Conservation (phyloP, 2,888 invertebrate genomes). For the Leptinotarsa haldemani region DNA sequence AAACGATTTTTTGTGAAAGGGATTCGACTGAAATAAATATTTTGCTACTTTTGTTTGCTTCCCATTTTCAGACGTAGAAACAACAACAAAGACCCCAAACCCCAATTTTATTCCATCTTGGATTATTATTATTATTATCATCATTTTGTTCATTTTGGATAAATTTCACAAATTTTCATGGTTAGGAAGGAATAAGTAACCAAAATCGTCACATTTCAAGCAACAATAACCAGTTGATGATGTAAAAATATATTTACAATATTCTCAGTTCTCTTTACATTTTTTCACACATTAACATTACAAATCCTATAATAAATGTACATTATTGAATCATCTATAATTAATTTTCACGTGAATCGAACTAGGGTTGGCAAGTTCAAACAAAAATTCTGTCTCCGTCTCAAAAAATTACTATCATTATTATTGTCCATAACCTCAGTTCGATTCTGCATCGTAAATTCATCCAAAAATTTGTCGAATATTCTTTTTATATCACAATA, state of each 20-base stretch:
- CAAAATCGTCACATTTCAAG: neutral
- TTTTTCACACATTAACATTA: slow-evolving; percentile 33
- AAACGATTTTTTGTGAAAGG: neutral
- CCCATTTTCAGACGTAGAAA: neutral
- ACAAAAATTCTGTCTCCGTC: neutral
- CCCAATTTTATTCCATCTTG: too few relatives aligned
- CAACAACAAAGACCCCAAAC: too few relatives aligned
- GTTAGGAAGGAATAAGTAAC: too few relatives aligned
- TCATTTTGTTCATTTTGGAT: too few relatives aligned
- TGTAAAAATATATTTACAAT: slow-evolving; percentile 43
- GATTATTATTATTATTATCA: too few relatives aligned
- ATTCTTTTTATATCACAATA: slow-evolving; percentile 15
- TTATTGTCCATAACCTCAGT: neutral
- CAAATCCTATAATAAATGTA: slow-evolving; percentile 46
- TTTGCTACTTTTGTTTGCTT: neutral
- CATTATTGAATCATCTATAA: slow-evolving; percentile 43
- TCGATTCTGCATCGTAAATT: neutral
- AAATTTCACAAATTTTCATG: too few relatives aligned
- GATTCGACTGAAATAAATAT: slow-evolving; percentile 2
- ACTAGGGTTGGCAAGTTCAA: neutral
- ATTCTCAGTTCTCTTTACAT: slow-evolving; percentile 52
- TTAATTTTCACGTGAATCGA: slow-evolving; percentile 5
- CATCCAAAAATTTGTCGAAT: neutral
- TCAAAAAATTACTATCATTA: neutral
- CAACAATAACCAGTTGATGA: neutral